A percentile compares a stretch with the other conserved stretches of the same genome.
phyloP scores from a whole-genome alignment of 1,140 invertebrate genomes.

The Dufourea novaeangliae region DNA sequence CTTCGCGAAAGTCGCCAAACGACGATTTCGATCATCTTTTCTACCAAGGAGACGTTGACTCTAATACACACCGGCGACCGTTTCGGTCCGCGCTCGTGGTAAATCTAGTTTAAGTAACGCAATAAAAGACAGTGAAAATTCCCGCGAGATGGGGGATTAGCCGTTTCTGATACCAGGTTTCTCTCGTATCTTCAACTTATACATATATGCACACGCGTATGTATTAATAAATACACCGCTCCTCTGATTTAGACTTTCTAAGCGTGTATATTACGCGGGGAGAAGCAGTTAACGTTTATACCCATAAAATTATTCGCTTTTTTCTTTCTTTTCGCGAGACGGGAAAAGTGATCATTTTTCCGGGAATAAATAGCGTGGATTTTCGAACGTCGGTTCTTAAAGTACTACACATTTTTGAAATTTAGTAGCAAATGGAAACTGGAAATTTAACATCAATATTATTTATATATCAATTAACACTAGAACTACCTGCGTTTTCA shows the following conservation, averaged over 20 bases:
- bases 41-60: neutral
- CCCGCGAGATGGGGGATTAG: neutral
- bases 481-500: no score
- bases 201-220: neutral
- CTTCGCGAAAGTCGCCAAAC: conserved; percentile 2
- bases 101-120: conserved; percentile 6
- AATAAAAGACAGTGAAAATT: conserved; percentile 7
- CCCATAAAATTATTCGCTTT: no score
- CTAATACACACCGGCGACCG: neutral
- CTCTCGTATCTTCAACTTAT: neutral
- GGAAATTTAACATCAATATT: no score
- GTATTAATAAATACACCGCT: neutral
- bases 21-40: conserved; percentile 7
- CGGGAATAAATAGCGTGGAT: neutral
- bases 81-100: neutral
- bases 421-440: no score
- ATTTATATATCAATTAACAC: no score
- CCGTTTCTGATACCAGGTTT: neutral
- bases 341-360: neutral
- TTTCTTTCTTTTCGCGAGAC: neutral
- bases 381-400: neutral
- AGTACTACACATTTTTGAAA: no score
- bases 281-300: neutral
- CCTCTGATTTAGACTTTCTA: neutral
- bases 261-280: neutral